Conservation (phyloP, 2,888 invertebrate genomes). For the Ectropis crepuscularia region DNA sequence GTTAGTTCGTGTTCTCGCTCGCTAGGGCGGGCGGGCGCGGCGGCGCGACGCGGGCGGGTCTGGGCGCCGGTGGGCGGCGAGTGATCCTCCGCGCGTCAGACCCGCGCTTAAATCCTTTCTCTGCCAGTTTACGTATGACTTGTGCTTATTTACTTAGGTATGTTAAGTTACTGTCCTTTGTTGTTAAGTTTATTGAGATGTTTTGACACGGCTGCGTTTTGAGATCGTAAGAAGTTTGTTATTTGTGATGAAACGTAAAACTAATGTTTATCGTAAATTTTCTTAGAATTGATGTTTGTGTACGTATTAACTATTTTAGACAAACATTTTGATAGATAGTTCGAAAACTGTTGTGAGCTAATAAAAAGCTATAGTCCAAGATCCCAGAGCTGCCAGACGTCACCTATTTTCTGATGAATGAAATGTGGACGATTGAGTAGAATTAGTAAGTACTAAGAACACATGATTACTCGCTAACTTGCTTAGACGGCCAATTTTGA, state of each 20-base stretch:
- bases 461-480: too few species aligned
- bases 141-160: constrained; percentile 15
- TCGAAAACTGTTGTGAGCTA: too few species aligned
- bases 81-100: constrained; percentile 50
- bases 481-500: too few species aligned
- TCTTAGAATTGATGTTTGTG: neutral
- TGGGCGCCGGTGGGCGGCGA: constrained; percentile 65
- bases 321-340: too few species aligned
- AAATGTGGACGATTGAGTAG: too few species aligned
- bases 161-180: constrained; percentile 2
- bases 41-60: constrained; percentile 64
- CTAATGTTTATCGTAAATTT: neutral
- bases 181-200: constrained; percentile 2
- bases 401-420: too few species aligned
- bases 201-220: neutral
- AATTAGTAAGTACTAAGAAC: too few species aligned
- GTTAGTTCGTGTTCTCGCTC: constrained; percentile 32
- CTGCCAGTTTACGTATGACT: constrained; percentile 17
- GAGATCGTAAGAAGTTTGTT: too few species aligned
- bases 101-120: constrained; percentile 50
- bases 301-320: too few species aligned
- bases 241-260: too few species aligned
- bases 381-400: too few species aligned
- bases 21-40: constrained; percentile 46
- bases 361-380: too few species aligned